A percentile compares a stretch with the other conserved stretches of the same genome.
phyloP scores from a whole-genome alignment of 1,140 invertebrate species.

The Calosoma granatense region DNA sequence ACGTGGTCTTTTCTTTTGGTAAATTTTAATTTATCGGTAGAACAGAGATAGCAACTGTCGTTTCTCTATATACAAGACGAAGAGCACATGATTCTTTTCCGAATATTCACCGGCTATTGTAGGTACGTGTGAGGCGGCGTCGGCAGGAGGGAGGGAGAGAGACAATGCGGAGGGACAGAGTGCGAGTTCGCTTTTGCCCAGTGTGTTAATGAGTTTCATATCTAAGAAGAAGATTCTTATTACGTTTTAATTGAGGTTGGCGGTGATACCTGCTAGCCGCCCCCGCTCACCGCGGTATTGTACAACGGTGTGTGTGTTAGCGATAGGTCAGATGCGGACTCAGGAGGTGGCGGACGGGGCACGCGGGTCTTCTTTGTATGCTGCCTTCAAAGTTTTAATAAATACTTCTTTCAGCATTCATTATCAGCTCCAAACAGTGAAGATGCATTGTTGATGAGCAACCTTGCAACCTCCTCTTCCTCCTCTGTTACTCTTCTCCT shows the following conservation, averaged over 20 bases:
- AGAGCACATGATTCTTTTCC: too few relatives aligned
- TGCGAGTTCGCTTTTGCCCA: constrained; percentile 1
- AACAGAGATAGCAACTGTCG: too few relatives aligned
- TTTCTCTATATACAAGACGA: too few relatives aligned
- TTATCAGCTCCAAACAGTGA: constrained; percentile 24
- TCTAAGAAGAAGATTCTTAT: constrained; percentile 13
- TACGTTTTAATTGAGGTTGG: constrained; percentile 36
- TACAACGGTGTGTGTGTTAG: constrained; percentile 25
- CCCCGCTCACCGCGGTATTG: constrained; percentile 32
- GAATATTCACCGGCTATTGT: too few relatives aligned
- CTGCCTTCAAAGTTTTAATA: constrained; percentile 31
- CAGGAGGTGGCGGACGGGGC: too few relatives aligned
- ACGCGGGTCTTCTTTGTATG: neutral
- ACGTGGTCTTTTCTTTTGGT: constrained; percentile 1
- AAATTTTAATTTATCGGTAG: constrained; percentile 12
- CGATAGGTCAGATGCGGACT: constrained; percentile 29
- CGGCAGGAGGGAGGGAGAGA: neutral
- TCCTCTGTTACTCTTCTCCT: neutral
- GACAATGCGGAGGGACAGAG: neutral
- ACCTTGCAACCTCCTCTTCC: neutral
- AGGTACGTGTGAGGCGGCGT: too few relatives aligned
- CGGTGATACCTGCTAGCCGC: constrained; percentile 29
- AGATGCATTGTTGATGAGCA: neutral
- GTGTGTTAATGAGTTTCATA: constrained; percentile 11
- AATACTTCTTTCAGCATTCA: constrained; percentile 35